phyloP scores from a whole-genome alignment of 2,888 invertebrate species.

The Leucozona laternaria region DNA sequence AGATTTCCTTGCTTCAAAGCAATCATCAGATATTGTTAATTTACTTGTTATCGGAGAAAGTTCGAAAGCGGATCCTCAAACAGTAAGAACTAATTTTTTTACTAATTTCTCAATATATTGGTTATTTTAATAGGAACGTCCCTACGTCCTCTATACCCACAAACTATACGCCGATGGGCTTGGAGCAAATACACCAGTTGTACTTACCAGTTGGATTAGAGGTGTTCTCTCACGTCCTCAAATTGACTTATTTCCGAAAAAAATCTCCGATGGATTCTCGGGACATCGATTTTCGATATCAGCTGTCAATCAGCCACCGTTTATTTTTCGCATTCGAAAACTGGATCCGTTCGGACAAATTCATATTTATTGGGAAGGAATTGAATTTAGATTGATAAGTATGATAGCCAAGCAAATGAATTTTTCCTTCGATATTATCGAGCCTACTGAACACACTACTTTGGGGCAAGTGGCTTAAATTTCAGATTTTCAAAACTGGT shows the following conservation, averaged over 20 bases:
- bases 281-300: constrained; percentile 90
- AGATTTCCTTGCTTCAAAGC: constrained; percentile 87
- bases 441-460: constrained; percentile 84
- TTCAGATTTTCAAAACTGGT: background rate
- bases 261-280: constrained; percentile 88
- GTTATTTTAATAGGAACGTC: constrained; percentile 85
- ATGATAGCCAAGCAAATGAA: constrained; percentile 87
- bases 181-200: constrained; percentile 88
- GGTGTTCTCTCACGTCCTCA: constrained; percentile 86
- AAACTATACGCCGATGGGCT: constrained; percentile 89
- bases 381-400: constrained; percentile 88
- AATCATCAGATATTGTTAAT: constrained; percentile 88
- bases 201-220: constrained; percentile 89
- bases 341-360: constrained; percentile 80
- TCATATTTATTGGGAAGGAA: constrained; percentile 86
- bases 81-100: constrained; percentile 81
- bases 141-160: constrained; percentile 90
- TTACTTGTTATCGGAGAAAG: constrained; percentile 89
- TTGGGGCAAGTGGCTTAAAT: constrained; percentile 38
- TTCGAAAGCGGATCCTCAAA: constrained; percentile 84
- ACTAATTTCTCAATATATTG: background rate
- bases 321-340: constrained; percentile 85
- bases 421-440: constrained; percentile 89
- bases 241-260: constrained; percentile 88
- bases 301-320: constrained; percentile 90